A percentile compares a stretch with the other conserved stretches of the same genome.
These are phyloP conservation scores for Apocrypta bakeri DNA, from an alignment of 1,140 invertebrate species.

Conservation along the genomic window DNA sequence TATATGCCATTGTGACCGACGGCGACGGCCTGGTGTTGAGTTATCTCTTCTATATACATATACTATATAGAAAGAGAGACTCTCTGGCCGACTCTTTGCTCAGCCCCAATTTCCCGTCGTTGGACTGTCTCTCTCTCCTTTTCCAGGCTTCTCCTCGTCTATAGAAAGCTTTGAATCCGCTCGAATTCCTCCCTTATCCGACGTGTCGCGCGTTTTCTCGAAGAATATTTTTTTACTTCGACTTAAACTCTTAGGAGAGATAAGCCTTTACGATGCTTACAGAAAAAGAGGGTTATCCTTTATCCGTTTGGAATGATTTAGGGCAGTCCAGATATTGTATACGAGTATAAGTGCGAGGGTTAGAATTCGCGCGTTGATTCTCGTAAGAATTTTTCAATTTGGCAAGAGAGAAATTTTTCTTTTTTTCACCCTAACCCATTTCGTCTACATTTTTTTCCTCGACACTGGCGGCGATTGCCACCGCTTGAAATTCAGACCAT, in stretches of 20 bases:
- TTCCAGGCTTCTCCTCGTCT: neutral
- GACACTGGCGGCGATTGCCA: no score
- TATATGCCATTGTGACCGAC: constrained; percentile 29
- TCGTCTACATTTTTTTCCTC: neutral
- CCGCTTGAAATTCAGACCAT: constrained; percentile 6
- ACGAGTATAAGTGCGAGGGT: no score
- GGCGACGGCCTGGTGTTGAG: neutral
- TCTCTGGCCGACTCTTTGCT: constrained; percentile 28
- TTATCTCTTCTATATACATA: constrained; percentile 22
- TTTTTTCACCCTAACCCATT: neutral
- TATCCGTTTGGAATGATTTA: no score
- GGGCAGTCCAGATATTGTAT: no score
- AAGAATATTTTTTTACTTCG: neutral
- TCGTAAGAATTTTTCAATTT: neutral
- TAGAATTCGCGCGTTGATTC: no score
- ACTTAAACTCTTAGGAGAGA: no score
- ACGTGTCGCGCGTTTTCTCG: neutral
- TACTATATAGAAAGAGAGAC: neutral
- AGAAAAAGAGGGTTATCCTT: no score
- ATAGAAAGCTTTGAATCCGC: neutral
- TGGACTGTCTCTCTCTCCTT: neutral
- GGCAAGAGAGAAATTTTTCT: neutral
- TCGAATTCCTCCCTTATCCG: neutral
- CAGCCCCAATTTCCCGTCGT: constrained; percentile 42
- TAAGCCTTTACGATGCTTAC: no score